Conservation (phyloP, 2,113 vertebrate genomes). For the Plectropomus leopardus region DNA sequence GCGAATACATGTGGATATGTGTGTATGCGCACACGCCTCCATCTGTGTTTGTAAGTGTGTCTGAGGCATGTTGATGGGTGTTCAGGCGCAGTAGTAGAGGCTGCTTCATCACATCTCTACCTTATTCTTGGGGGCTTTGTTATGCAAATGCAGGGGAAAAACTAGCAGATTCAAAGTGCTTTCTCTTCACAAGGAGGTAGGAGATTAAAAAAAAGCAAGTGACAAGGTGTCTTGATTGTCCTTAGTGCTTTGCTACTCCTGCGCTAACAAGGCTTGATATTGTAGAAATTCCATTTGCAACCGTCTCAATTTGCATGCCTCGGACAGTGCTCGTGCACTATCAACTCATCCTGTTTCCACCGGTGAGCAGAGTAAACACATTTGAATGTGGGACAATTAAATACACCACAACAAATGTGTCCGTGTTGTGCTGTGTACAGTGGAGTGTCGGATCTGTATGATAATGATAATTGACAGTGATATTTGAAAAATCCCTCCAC, state of each 20-base stretch:
- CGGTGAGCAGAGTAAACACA: slow-evolving; percentile 12
- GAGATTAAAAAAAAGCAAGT: slow-evolving; percentile 92
- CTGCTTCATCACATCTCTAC: slow-evolving; percentile 93
- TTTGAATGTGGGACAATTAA: slow-evolving; percentile 52
- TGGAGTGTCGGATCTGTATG: slow-evolving; percentile 10
- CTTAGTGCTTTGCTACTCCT: slow-evolving; percentile 93
- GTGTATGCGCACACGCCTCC: slow-evolving; percentile 50
- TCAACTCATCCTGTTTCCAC: slow-evolving; percentile 86
- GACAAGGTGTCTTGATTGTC: slow-evolving; percentile 97
- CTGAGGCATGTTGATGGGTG: slow-evolving; percentile 76
- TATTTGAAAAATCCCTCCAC: slow-evolving; percentile 4
- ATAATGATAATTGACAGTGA: slow-evolving; percentile 47
- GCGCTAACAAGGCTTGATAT: slow-evolving; percentile 97
- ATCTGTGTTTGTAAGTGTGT: slow-evolving; percentile 52
- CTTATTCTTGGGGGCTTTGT: slow-evolving; percentile 97
- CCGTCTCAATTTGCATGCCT: slow-evolving; percentile 92
- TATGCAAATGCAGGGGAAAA: slow-evolving; percentile 96
- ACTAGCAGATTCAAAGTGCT: slow-evolving; percentile 98
- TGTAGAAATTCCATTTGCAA: slow-evolving; percentile 96
- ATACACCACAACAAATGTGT: slow-evolving; percentile 14
- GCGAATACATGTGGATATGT: slow-evolving; percentile 51
- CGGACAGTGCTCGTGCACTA: slow-evolving; percentile 90
- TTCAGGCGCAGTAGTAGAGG: slow-evolving; percentile 71
- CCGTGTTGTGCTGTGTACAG: slow-evolving; percentile 22
- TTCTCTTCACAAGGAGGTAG: slow-evolving; percentile 94